A percentile compares a stretch with the other conserved stretches of the same genome.
Evolutionary conservation across 2,888 invertebrate genomes (phyloP).

Genomic region (Melipona beecheii): DNA sequence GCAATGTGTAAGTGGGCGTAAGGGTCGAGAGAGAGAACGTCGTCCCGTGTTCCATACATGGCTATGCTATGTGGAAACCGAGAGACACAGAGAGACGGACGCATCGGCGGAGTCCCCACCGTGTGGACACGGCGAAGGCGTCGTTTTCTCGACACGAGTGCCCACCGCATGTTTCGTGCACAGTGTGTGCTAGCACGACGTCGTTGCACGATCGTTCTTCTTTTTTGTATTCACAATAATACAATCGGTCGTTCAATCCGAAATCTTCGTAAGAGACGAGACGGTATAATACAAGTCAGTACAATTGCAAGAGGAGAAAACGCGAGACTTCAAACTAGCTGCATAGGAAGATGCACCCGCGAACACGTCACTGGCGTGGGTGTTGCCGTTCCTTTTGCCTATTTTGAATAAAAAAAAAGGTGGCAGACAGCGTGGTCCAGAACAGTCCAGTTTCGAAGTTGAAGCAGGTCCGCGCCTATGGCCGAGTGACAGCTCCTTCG

Average conservation of each 20-base stretch:
- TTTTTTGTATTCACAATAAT: slow-evolving; percentile 15
- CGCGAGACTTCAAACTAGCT: not conserved
- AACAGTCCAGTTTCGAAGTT: slow-evolving; percentile 25
- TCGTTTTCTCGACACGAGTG: slow-evolving; percentile 67
- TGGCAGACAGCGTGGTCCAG: slow-evolving; percentile 16
- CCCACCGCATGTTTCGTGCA: slow-evolving; percentile 62
- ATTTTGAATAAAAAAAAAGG: slow-evolving; percentile 9
- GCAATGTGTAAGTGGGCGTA: slow-evolving; percentile 70
- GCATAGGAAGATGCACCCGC: slow-evolving; percentile 45
- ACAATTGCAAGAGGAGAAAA: slow-evolving; percentile 12
- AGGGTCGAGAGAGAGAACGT: slow-evolving; percentile 77
- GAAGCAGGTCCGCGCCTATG: slow-evolving; percentile 52
- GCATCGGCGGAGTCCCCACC: slow-evolving; percentile 73
- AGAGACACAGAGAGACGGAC: slow-evolving; percentile 78
- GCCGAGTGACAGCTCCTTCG: slow-evolving; percentile 50
- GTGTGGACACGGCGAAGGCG: slow-evolving; percentile 70
- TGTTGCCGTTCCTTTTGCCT: slow-evolving; percentile 38
- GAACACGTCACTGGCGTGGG: slow-evolving; percentile 52
- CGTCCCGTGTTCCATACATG: slow-evolving; percentile 82
- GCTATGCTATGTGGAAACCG: slow-evolving; percentile 83
- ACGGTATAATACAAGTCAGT: not conserved
- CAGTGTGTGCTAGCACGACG: slow-evolving; percentile 60
- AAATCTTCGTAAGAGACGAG: not conserved
- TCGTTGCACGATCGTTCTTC: slow-evolving; percentile 49
- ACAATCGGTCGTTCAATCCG: not conserved